phyloP scores from a whole-genome alignment of 2,888 invertebrate genomes.

The Pherbina coryleti region DNA sequence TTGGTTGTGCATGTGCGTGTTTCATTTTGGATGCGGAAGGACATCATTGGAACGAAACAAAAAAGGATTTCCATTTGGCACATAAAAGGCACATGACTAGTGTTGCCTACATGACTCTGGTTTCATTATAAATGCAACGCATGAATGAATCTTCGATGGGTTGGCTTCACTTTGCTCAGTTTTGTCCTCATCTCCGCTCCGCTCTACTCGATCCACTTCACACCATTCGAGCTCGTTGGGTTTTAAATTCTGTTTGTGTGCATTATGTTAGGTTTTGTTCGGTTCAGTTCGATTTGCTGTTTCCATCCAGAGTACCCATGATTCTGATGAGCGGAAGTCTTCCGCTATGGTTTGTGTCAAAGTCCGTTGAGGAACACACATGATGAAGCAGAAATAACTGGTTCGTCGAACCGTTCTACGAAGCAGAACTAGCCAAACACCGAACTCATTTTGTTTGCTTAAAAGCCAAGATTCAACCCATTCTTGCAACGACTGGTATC shows the following conservation, averaged over 20 bases:
- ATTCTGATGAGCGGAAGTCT: background rate
- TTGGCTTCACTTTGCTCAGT: background rate
- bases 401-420: constrained; percentile 23
- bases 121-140: constrained; percentile 42
- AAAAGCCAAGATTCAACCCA: background rate
- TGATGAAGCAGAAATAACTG: constrained; percentile 27
- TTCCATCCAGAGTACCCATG: background rate
- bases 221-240: background rate
- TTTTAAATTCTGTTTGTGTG: background rate
- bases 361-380: constrained; percentile 3
- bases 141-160: constrained; percentile 36
- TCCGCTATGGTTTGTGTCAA: background rate
- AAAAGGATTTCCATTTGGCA: constrained; percentile 27
- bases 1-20: background rate
- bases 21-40: background rate
- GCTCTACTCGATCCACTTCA: background rate
- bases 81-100: constrained; percentile 32
- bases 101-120: background rate
- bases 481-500: background rate
- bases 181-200: background rate
- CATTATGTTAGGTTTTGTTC: background rate
- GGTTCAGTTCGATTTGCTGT: background rate
- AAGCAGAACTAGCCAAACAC: background rate
- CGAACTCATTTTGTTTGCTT: constrained; percentile 25
- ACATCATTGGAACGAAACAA: constrained; percentile 22